phyloP scores from a whole-genome alignment of 2,797 vertebrate species.

The Atherinosoma microstoma region DNA sequence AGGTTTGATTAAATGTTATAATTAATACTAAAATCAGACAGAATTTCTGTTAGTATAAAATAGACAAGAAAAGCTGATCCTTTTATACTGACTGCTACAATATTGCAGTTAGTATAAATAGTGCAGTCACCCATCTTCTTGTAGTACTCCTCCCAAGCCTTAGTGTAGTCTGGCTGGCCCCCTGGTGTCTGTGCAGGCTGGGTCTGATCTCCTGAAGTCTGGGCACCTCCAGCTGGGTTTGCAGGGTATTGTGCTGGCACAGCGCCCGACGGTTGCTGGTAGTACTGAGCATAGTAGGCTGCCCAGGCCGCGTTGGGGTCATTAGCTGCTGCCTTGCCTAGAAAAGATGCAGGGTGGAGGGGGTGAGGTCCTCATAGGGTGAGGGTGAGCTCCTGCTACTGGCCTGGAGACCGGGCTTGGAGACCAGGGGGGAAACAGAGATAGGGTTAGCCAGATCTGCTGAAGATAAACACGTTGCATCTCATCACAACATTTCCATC shows the following conservation, averaged over 20 bases:
- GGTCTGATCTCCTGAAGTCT: constrained; percentile 63
- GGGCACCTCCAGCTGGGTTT: constrained; percentile 81
- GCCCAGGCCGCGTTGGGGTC: constrained; percentile 92
- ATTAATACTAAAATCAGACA: background rate
- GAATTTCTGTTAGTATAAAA: background rate
- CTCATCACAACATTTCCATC: constrained; percentile 60
- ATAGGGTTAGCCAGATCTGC: constrained; percentile 63
- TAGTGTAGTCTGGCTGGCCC: constrained; percentile 89
- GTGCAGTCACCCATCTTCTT: constrained; percentile 88
- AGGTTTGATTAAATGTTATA: background rate
- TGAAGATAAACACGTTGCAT: constrained; percentile 26
- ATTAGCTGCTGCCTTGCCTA: constrained; percentile 87
- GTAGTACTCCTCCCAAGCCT: constrained; percentile 93
- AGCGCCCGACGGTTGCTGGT: constrained; percentile 88
- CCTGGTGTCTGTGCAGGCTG: constrained; percentile 81
- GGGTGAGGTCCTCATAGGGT: constrained; percentile 52
- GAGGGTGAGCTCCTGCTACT: constrained; percentile 52
- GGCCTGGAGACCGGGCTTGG: constrained; percentile 64
- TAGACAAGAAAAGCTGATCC: background rate
- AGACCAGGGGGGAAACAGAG: constrained; percentile 68
- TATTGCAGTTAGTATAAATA: background rate
- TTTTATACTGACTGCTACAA: background rate
- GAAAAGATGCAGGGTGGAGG: constrained; percentile 48
- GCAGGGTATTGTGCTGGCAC: constrained; percentile 85
- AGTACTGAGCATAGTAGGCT: constrained; percentile 93